Conservation (phyloP, 1,140 invertebrate genomes). For the Sinella curviseta region DNA sequence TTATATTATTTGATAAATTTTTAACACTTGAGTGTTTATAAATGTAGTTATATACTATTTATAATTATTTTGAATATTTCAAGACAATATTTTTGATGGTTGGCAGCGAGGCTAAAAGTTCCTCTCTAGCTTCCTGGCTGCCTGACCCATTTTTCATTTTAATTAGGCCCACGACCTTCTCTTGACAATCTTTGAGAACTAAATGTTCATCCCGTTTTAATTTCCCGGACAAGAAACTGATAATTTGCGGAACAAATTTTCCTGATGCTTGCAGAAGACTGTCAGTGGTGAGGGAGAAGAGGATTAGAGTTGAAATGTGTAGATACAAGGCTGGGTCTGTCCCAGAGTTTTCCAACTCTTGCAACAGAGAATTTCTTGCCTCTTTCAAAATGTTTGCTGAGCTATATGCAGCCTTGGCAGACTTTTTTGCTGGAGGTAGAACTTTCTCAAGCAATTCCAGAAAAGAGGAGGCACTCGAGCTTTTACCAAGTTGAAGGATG, state of each 20-base stretch:
- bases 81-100: slow-evolving; percentile 27
- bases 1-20: too few species aligned
- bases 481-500: slow-evolving; percentile 65
- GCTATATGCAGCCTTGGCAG: slow-evolving; percentile 66
- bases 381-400: slow-evolving; percentile 69
- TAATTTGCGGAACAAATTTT: slow-evolving; percentile 79
- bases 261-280: slow-evolving; percentile 86
- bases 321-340: slow-evolving; percentile 79
- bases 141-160: slow-evolving; percentile 88
- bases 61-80: background rate
- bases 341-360: slow-evolving; percentile 67
- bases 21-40: too few species aligned
- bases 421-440: slow-evolving; percentile 62
- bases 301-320: slow-evolving; percentile 74
- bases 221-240: slow-evolving; percentile 74
- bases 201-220: slow-evolving; percentile 86
- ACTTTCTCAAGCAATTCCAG: slow-evolving; percentile 78
- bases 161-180: slow-evolving; percentile 71
- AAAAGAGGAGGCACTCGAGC: slow-evolving; percentile 76
- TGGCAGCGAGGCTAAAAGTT: slow-evolving; percentile 22
- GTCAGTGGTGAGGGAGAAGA: slow-evolving; percentile 79
- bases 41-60: too few species aligned
- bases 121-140: slow-evolving; percentile 60
- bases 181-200: slow-evolving; percentile 70
- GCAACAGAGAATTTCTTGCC: slow-evolving; percentile 76